phyloP scores from a whole-genome alignment of 2,888 invertebrate genomes.

The Scaptomyza parva region DNA sequence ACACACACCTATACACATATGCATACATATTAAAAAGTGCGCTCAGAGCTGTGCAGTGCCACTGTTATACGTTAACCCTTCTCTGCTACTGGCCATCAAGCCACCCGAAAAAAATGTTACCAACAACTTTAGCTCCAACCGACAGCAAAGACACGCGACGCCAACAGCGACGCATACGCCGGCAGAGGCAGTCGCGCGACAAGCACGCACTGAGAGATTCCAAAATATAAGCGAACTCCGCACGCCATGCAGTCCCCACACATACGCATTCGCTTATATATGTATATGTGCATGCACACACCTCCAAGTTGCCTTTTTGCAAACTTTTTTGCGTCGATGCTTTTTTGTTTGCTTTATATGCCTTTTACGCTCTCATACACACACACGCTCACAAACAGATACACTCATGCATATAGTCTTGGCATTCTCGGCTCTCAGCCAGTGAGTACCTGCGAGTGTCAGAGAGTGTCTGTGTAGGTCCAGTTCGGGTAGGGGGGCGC shows the following conservation, averaged over 20 bases:
- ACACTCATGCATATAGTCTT: constrained; percentile 31
- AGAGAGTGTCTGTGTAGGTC: constrained; percentile 11
- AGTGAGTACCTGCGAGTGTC: constrained; percentile 23
- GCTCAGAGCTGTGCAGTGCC: constrained; percentile 18
- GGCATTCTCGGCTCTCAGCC: constrained; percentile 38
- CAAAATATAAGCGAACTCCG: constrained; percentile 5
- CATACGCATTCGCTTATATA: neutral
- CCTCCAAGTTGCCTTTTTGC: constrained; percentile 68
- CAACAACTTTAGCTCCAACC: constrained; percentile 41
- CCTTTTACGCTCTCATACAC: constrained; percentile 46
- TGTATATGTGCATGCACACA: constrained; percentile 26
- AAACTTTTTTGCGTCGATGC: constrained; percentile 59
- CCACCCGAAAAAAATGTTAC: constrained; percentile 43
- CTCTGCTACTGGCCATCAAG: constrained; percentile 43
- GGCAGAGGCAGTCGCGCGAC: constrained; percentile 71
- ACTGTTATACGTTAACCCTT: constrained; percentile 58
- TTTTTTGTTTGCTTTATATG: constrained; percentile 69
- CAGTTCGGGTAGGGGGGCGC: constrained; percentile 4
- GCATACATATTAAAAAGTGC: constrained; percentile 7
- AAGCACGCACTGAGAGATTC: constrained; percentile 58
- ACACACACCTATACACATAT: neutral
- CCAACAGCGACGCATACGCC: constrained; percentile 58
- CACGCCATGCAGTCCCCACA: constrained; percentile 14
- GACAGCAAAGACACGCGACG: constrained; percentile 72
- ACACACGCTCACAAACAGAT: constrained; percentile 17